These are phyloP conservation scores for Romanogobio albipinnatus DNA, from an alignment of 2,113 vertebrate genomes.

Conservation along the genomic window DNA sequence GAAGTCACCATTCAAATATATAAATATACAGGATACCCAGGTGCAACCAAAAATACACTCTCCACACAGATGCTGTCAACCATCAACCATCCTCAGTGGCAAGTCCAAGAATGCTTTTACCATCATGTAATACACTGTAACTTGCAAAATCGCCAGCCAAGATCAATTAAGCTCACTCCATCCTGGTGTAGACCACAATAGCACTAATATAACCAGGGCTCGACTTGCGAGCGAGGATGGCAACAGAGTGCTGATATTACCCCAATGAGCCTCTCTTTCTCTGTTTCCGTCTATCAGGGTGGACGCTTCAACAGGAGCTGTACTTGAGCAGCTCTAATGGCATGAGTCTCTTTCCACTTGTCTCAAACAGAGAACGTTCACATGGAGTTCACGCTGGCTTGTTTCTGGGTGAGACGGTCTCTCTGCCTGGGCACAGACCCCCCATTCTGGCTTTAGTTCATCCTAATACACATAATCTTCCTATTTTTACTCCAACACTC, in stretches of 20 bases:
- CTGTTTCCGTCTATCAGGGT: neutral
- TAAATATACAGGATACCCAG: too few species aligned
- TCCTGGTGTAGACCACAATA: conserved; percentile 21
- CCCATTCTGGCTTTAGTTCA: conserved; percentile 33
- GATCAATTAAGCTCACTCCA: conserved; percentile 35
- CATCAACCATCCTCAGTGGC: conserved; percentile 28
- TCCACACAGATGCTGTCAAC: conserved; percentile 13
- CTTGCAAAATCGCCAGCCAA: conserved; percentile 45
- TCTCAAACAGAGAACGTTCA: neutral
- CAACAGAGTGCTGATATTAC: conserved; percentile 40
- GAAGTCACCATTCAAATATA: too few species aligned
- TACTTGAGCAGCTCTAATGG: conserved; percentile 15
- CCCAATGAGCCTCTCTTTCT: conserved; percentile 24
- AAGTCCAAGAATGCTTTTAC: conserved; percentile 38
- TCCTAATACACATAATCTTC: conserved; percentile 61
- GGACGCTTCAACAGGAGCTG: neutral
- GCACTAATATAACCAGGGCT: conserved; percentile 27
- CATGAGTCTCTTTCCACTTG: conserved; percentile 17
- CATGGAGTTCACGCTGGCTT: neutral
- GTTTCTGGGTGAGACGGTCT: neutral
- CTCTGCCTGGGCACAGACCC: conserved; percentile 31
- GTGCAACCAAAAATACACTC: conserved; percentile 35
- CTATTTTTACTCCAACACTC: conserved; percentile 53
- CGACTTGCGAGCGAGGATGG: neutral
- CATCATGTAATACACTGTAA: conserved; percentile 37